Percentiles rank a stretch among this genome's conserved stretches.
These are phyloP conservation scores for Geothlypis trichas DNA, from an alignment of 2,113 vertebrate genomes.

Conservation along the genomic window DNA sequence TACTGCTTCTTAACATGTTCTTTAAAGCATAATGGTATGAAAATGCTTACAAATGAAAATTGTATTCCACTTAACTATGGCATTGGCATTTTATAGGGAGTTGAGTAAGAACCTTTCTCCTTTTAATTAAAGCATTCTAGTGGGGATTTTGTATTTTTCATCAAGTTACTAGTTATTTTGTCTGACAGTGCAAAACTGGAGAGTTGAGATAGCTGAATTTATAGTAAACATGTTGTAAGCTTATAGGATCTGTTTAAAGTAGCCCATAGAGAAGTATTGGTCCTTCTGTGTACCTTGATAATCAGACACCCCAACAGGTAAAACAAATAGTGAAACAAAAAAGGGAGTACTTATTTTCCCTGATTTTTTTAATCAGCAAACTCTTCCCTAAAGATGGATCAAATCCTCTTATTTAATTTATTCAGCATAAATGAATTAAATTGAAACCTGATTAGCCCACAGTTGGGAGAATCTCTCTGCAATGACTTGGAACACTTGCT, in stretches of 20 bases:
- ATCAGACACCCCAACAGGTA: not conserved
- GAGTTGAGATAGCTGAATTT: not conserved
- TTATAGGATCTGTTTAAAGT: not conserved
- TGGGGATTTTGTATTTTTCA: not conserved
- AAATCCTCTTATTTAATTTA: slow-evolving; percentile 35
- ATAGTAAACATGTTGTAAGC: not conserved
- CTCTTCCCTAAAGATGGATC: not conserved
- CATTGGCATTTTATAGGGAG: not conserved
- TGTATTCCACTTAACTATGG: not conserved
- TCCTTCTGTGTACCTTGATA: not conserved
- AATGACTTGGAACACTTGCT: not conserved
- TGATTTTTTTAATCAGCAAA: not conserved
- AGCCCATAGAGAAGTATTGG: not conserved
- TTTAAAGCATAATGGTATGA: not conserved
- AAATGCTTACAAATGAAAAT: not conserved
- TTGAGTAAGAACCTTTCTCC: not conserved
- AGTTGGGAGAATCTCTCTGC: not conserved
- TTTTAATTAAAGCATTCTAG: not conserved
- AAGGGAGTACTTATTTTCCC: not conserved
- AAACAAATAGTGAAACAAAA: not conserved
- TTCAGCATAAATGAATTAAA: slow-evolving; percentile 33
- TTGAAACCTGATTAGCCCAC: slow-evolving; percentile 26
- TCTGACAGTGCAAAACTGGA: not conserved
- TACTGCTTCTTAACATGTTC: not conserved
- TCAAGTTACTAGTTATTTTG: not conserved